Evolutionary conservation across 2,888 invertebrate genomes (phyloP), one percentile per base, ranked within the genome.

Genomic region (Orchesella flavescens): DNA sequence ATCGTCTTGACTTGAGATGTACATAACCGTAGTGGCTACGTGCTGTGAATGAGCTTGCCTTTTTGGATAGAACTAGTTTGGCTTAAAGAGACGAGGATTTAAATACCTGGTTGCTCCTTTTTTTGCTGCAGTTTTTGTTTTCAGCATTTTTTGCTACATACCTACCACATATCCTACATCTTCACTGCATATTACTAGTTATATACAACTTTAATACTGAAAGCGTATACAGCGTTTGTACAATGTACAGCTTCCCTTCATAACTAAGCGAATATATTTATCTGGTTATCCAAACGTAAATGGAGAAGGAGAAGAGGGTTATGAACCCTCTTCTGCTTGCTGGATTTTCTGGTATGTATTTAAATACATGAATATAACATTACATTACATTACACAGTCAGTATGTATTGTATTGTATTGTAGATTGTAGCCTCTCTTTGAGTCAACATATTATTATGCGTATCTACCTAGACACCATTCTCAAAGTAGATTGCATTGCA

Each of bases 101-200:
- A 73, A 73, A 73, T 61, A 73, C 73, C 73, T 73, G 73, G 24
- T 43, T 61, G 59, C 15, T 73, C 53, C 72, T 49, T 34, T 44
- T 21, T 53, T 71, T 34, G 71, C 24, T 24, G n/a, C 19, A 19
- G 12, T 53, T 53, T 53, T 34, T 53, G n/a, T 53, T 53, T n/a
- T 34, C 3, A 34, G 34, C n/a, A 24, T 49, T 69, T 69, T 69
- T 69, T 69, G 69, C 57, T 71, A 12, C 23, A 17, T 68, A 46
- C 57, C n/a, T 57, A 9, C 23, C 15, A n/a, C n/a, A n/a, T n/a
- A n/a, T n/a, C n/a, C n/a, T n/a, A n/a, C n/a, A n/a, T n/a, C n/a
- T n/a, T n/a, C n/a, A n/a, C n/a, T n/a, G n/a, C n/a, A n/a, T n/a
- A n/a, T n/a, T n/a, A n/a, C n/a, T n/a, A n/a, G n/a, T n/a, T n/a